Base-by-base conservation (phyloP, 2,113 vertebrate genomes). In the Atlantisia rogersi region DNA sequence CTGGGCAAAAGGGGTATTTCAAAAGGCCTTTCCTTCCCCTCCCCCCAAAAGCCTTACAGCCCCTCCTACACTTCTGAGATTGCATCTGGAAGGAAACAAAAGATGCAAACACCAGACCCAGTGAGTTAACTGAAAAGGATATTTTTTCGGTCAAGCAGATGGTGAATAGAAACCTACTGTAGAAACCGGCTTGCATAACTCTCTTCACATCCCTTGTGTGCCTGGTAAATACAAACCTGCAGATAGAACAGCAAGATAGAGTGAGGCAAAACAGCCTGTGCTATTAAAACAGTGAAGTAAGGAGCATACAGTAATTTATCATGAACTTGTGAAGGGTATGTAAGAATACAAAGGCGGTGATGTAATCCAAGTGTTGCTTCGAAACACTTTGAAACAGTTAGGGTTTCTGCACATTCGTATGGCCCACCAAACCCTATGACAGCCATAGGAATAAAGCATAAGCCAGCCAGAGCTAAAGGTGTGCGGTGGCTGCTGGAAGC, bases 301-400 rank as follows among this genome's bases (percentile, higher is more conserved):
- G 75, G 22, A 89, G 70, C 88, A 89, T 12, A 14, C 39, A 84
- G 75, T 35, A 55, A 85, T 74, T 78, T 52, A 42, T 71, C 95
- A 75, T 52, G 77, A 92, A 83, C 65, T 78, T 58, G 59, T 3
- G 19, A 75, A 93, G 74, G 87, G 70, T 81, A 29, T 59, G 12
- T 26, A 52, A 92, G 76, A 98, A 95, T 77, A 97, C 82, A 96
- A 97, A 97, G 87, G 53, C 4, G 1, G 58, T 91, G 96, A 97
- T 90, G 90, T 96, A 90, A 97, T 70, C 50, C 4, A 5, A 91
- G 86, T 40, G 75, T 70, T 87, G 94, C 67, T 97, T 96, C 95
- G 90, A 91, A 96, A 64, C 22, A 35, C 68, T 93, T 46, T 3
- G 44, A 46, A 46, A 35, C 81, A 87, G 88, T 58, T 91, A 65